Conservation (phyloP, 2,113 vertebrate species). For the Plecturocebus donacophilus region DNA sequence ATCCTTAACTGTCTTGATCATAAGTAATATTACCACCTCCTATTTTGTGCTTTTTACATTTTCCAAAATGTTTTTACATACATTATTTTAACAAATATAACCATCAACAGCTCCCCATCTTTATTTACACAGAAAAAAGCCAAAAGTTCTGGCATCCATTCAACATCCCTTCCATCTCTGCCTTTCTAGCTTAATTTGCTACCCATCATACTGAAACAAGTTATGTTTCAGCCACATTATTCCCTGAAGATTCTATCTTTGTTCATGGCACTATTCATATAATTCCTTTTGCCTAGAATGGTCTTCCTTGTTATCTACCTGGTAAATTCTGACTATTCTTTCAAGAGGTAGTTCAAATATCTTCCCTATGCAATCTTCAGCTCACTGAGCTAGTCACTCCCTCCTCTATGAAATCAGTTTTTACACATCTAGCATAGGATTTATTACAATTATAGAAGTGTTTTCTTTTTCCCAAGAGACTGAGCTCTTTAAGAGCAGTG, state of each 20-base stretch:
- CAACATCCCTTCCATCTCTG: neutral
- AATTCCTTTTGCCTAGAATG: neutral
- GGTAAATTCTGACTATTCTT: constrained; percentile 17
- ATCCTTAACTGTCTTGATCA: neutral
- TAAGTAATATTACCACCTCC: neutral
- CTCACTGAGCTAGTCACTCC: neutral
- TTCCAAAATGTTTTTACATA: constrained; percentile 18
- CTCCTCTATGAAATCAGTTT: neutral
- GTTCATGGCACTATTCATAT: neutral
- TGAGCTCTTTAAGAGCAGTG: neutral
- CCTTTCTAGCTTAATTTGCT: constrained; percentile 25
- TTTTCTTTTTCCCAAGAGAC: constrained; percentile 1
- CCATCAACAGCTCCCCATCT: neutral
- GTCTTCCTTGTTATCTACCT: neutral
- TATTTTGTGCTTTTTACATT: constrained; percentile 26
- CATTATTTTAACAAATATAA: constrained; percentile 10
- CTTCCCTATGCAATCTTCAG: neutral
- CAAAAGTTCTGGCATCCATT: neutral
- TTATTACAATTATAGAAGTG: neutral
- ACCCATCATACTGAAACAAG: neutral
- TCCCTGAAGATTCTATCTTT: neutral
- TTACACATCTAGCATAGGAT: neutral
- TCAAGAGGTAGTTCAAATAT: neutral
- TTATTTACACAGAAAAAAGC: constrained; percentile 37
- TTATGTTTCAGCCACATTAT: neutral